Conservation (phyloP, 2,797 vertebrate genomes). For the Periophthalmus magnuspinnatus region DNA sequence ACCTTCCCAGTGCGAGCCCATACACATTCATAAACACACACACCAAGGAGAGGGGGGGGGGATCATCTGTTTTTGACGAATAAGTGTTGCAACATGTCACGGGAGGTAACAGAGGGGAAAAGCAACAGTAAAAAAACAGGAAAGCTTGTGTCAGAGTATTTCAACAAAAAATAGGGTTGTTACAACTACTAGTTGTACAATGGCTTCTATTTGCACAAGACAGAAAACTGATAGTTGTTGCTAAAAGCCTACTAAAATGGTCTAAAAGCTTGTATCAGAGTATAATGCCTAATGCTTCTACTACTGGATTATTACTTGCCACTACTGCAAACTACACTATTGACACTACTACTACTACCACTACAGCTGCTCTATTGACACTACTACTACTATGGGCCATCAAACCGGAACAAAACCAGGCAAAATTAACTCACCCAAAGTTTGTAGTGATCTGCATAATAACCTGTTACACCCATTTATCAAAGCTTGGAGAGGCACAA, state of each 20-base stretch:
- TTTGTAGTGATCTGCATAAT: background rate
- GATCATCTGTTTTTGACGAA: slow-evolving; percentile 73
- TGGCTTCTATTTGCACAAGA: background rate
- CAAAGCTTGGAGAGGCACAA: slow-evolving; percentile 1
- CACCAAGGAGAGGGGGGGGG: slow-evolving; percentile 26
- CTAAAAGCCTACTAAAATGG: background rate
- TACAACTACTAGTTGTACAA: background rate
- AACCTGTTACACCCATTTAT: background rate
- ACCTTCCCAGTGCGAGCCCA: slow-evolving; percentile 50
- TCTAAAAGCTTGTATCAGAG: background rate
- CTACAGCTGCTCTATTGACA: too few species aligned
- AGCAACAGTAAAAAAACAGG: slow-evolving; percentile 11
- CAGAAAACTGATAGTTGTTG: too few species aligned
- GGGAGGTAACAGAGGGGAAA: slow-evolving; percentile 37
- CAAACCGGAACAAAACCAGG: too few species aligned
- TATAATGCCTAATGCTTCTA: background rate
- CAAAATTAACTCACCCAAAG: background rate
- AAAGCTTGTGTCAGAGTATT: slow-evolving; percentile 1
- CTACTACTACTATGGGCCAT: background rate
- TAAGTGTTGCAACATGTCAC: slow-evolving; percentile 47
- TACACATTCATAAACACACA: slow-evolving; percentile 37
- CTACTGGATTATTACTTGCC: background rate
- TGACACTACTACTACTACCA: too few species aligned
- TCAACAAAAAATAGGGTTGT: too few species aligned
- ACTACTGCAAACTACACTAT: background rate